Conservation (phyloP, 2,888 invertebrate genomes). For the Drosophila sordidula region DNA sequence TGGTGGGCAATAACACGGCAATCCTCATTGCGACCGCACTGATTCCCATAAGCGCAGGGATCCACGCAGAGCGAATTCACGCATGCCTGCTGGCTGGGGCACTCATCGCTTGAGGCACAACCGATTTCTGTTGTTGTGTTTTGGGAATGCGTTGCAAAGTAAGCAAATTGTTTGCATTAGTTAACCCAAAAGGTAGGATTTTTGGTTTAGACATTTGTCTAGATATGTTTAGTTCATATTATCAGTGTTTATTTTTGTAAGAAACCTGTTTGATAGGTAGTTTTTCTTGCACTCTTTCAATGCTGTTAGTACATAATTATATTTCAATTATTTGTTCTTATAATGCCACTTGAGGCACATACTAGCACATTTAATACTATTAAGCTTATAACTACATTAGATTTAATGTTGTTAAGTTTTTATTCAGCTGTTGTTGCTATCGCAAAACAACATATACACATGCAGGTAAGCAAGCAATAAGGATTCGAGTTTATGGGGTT, state of each 20-base stretch:
- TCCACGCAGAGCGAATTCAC: constrained; percentile 92
- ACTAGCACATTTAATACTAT: constrained; percentile 48
- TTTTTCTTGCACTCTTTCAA: constrained; percentile 63
- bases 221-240: constrained; percentile 48
- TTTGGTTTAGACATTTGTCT: constrained; percentile 25
- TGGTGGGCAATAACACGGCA: constrained; percentile 94
- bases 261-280: constrained; percentile 72
- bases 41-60: constrained; percentile 91
- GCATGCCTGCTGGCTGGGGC: constrained; percentile 91
- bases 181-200: constrained; percentile 9
- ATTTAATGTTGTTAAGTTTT: constrained; percentile 35
- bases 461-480: constrained; percentile 63
- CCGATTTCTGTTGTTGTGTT: constrained; percentile 88
- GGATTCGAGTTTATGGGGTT: constrained; percentile 53
- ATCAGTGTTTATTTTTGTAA: constrained; percentile 50
- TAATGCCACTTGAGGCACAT: constrained; percentile 20
- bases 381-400: constrained; percentile 43
- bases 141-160: constrained; percentile 21
- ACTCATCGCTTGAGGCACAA: constrained; percentile 92
- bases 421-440: constrained; percentile 40
- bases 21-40: constrained; percentile 90
- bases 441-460: constrained; percentile 76
- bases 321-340: constrained; percentile 31
- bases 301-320: constrained; percentile 68
- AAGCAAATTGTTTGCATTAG: constrained; percentile 52